Conservation (phyloP, 2,888 invertebrate genomes). For the Leptinotarsa peninsularis region DNA sequence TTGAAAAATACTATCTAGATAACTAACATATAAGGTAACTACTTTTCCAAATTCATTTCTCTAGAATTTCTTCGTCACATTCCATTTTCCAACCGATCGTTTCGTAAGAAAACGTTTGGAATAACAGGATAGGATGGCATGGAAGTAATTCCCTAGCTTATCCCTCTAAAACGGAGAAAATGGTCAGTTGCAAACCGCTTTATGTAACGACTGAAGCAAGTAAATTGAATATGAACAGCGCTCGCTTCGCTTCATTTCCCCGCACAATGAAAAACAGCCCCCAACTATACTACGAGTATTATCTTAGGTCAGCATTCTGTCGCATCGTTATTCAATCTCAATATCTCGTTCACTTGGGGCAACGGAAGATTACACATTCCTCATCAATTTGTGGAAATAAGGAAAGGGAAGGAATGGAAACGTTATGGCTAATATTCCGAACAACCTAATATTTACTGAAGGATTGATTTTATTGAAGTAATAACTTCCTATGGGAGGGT, state of each 20-base stretch:
- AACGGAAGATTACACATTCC: neutral
- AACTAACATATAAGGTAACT: too few species aligned
- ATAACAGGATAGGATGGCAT: neutral
- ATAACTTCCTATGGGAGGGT: too few species aligned
- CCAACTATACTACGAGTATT: neutral
- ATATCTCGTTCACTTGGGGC: conserved; percentile 5
- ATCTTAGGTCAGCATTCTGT: conserved; percentile 12
- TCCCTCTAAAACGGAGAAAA: neutral
- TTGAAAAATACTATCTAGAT: too few species aligned
- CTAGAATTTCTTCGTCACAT: neutral
- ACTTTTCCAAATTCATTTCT: too few species aligned
- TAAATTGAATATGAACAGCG: neutral
- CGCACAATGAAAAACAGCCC: conserved; percentile 11
- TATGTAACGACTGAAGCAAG: neutral
- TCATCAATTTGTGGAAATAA: too few species aligned
- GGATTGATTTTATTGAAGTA: too few species aligned
- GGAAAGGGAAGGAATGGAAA: too few species aligned
- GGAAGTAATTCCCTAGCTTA: neutral
- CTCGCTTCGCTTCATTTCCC: neutral
- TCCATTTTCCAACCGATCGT: neutral
- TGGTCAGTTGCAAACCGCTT: neutral
- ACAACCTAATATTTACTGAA: too few species aligned
- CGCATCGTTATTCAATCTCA: conserved; percentile 20
- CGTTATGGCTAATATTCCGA: too few species aligned
- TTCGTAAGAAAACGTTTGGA: neutral